These are phyloP conservation scores for Ceyx melanurus DNA, from an alignment of 2,113 vertebrate species.

Conservation along the genomic window DNA sequence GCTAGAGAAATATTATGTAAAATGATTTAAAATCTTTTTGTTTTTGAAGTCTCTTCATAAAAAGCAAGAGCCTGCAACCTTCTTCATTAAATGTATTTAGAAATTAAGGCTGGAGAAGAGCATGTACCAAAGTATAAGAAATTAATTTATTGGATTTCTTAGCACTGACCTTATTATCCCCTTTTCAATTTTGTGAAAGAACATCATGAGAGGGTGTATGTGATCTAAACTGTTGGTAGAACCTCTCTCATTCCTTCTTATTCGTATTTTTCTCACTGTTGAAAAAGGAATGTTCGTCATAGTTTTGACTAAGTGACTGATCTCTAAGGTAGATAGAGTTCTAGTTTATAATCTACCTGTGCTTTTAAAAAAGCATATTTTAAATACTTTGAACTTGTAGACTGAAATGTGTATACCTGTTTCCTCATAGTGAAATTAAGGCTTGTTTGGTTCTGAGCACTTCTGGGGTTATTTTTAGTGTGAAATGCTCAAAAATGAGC, in stretches of 20 bases:
- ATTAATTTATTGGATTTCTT: not conserved
- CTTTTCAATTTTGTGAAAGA: not conserved
- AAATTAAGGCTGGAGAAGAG: not conserved
- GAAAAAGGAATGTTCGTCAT: not conserved
- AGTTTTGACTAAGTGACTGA: not conserved
- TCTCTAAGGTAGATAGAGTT: not conserved
- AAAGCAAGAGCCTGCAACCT: not conserved
- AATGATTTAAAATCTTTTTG: not conserved
- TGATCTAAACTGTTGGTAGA: not conserved
- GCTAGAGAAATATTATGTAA: not conserved
- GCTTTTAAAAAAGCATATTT: not conserved
- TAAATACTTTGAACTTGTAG: not conserved
- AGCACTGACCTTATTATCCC: not conserved
- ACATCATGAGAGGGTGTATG: not conserved
- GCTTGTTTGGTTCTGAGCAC: not conserved
- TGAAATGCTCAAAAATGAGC: not conserved
- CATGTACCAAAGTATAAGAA: not conserved
- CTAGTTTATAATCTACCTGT: not conserved
- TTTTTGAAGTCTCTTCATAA: not conserved
- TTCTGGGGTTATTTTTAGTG: conserved; percentile 38
- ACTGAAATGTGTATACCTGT: not conserved
- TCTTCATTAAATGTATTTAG: not conserved
- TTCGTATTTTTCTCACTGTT: not conserved
- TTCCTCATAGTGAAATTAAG: not conserved
- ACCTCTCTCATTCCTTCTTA: not conserved